Conservation (phyloP, 2,113 vertebrate genomes). For the Pollimyrus isidori region DNA sequence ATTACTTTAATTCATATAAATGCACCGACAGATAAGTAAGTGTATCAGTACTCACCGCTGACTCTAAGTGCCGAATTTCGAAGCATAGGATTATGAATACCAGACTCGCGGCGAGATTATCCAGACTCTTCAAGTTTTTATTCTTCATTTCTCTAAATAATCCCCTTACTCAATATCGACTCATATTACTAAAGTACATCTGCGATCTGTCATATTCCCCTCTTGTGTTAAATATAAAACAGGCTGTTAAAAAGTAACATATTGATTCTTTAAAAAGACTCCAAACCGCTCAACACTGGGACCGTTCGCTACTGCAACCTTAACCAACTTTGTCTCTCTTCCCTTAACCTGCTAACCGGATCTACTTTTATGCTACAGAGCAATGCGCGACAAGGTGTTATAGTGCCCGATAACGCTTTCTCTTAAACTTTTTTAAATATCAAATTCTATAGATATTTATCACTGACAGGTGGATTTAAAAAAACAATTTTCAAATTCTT, state of each 20-base stretch:
- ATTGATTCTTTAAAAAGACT: constrained; percentile 29
- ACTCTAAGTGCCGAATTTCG: constrained; percentile 46
- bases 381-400: constrained; percentile 23
- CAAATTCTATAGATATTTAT: background rate
- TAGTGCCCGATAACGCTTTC: constrained; percentile 2
- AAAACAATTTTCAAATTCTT: background rate
- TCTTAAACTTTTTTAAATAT: background rate
- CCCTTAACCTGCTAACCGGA: constrained; percentile 55
- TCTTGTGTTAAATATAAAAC: constrained; percentile 20
- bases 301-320: constrained; percentile 55
- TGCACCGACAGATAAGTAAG: background rate
- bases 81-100: constrained; percentile 49
- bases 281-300: constrained; percentile 41
- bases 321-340: constrained; percentile 51
- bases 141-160: constrained; percentile 48
- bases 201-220: constrained; percentile 46
- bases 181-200: constrained; percentile 34
- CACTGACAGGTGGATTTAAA: background rate
- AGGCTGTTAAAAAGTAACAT: constrained; percentile 10
- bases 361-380: constrained; percentile 12
- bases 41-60: constrained; percentile 55
- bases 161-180: constrained; percentile 45
- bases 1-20: constrained; percentile 6
- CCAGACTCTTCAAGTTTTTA: constrained; percentile 43
- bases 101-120: constrained; percentile 43